phyloP scores from a whole-genome alignment of 2,888 invertebrate genomes.

The Ichneumoninae sp. region DNA sequence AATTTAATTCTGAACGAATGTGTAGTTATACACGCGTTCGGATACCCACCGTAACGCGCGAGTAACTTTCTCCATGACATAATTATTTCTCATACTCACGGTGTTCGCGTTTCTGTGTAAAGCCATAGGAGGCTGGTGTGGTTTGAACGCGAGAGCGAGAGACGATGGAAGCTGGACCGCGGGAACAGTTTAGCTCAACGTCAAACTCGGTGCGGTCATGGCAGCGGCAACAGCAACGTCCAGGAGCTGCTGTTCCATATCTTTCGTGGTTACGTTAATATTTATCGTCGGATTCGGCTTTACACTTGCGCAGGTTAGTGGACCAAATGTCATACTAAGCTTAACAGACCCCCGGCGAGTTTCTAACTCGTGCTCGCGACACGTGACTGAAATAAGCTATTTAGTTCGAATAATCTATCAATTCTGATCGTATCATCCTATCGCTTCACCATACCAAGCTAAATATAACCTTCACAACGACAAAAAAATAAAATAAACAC shows the following conservation, averaged over 20 bases:
- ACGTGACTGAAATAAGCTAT: conserved; percentile 2
- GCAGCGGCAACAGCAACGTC: conserved; percentile 66
- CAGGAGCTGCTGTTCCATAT: conserved; percentile 64
- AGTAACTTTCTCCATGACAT: conserved; percentile 70
- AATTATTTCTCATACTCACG: conserved; percentile 65
- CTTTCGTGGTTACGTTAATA: conserved; percentile 66
- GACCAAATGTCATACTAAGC: background rate
- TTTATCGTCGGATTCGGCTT: conserved; percentile 68
- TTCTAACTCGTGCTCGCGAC: background rate
- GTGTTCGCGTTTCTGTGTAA: conserved; percentile 26
- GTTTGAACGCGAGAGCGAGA: conserved; percentile 32
- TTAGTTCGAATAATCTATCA: background rate
- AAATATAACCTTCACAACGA: conserved; percentile 55
- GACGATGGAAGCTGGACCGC: conserved; percentile 76
- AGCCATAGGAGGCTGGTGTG: conserved; percentile 68
- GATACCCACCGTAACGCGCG: conserved; percentile 58
- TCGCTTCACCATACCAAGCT: background rate
- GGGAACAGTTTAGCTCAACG: conserved; percentile 77
- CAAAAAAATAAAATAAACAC: conserved; percentile 7
- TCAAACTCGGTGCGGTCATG: conserved; percentile 80
- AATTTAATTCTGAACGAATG: conserved; percentile 33
- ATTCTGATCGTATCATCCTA: background rate
- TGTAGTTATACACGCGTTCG: conserved; percentile 29
- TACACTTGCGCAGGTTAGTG: conserved; percentile 74
- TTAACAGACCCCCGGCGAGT: background rate